Percentiles rank a stretch among this genome's conserved stretches.
Evolutionary conservation across 2,113 vertebrate genomes (phyloP).

Genomic region (Hydrochoerus hydrochaeris): DNA sequence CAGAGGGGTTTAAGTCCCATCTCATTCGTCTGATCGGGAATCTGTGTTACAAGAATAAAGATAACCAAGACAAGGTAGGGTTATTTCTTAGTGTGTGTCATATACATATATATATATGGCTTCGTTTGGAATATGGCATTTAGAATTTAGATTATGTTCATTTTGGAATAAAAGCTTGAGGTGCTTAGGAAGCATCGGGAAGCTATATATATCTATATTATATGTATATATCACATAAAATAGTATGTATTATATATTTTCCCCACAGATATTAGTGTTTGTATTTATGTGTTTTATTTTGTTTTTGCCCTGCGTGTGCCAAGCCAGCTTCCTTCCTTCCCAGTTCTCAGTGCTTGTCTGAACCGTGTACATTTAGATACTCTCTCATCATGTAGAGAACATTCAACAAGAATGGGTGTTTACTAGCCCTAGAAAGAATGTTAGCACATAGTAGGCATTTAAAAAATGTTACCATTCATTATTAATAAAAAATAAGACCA

Average conservation of each 20-base stretch:
- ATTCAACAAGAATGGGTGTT: background rate
- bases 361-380: background rate
- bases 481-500: background rate
- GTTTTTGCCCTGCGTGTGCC: background rate
- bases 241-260: background rate
- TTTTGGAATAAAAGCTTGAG: background rate
- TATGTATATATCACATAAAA: background rate
- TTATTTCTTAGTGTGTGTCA: background rate
- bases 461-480: background rate
- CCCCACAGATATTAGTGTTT: background rate
- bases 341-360: background rate
- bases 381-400: background rate
- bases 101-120: background rate
- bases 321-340: background rate
- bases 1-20: slow-evolving; percentile 93
- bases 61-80: slow-evolving; percentile 92
- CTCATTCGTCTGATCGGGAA: slow-evolving; percentile 94
- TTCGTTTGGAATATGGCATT: background rate
- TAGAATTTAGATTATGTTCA: background rate
- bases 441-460: background rate
- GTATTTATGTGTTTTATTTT: background rate
- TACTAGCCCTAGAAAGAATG: background rate
- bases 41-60: slow-evolving; percentile 89
- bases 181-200: background rate
- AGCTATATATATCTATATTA: no score